Base-by-base conservation (phyloP, 2,797 vertebrate species). In the Gephyroberyx darwinii region DNA sequence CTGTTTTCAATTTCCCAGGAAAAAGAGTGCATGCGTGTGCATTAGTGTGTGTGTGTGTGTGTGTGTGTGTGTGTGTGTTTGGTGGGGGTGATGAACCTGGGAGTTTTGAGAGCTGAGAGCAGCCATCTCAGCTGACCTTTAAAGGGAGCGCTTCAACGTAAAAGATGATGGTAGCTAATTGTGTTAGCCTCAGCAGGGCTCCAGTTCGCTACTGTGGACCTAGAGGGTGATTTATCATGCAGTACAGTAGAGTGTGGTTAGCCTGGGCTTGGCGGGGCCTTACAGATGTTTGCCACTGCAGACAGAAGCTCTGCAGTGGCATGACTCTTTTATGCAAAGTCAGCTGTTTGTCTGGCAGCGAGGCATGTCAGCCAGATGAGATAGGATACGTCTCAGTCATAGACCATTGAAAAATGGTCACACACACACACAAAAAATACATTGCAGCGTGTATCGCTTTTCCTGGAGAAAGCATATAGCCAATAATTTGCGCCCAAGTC, bases 1-100 rank as follows among this genome's bases (percentile, higher is more conserved):
- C 94, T 94, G 94, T 90, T 93, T 94, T 92, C 83, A 92, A 92
- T 94, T 92, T 94, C 88, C 84, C 86, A 54, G 69, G 75, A 84
- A 82, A 84, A 70, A 84, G 62, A 56, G 71, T 57, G 62, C 14
- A n/a, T 43, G 37, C 31, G 31, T 33, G 37, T 54, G 58, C 22
- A 22, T 35, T 51, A 48, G 19, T 39, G 75, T 1, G 8, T 31
- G 69, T 33, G 55, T 33, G 54, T 47, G 47, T 35, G 71, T 35
- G 59, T 14, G 68, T 41, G 56, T 20, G 43, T 61, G 35, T 6
- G 43, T 53, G 37, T 57, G 77, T 77, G 74, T 77, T 83, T 75
- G 77, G 66, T 59, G 59, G 53, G 73, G 83, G 76, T 65, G 79
- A 81, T 73, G 85, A 82, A 88, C 85, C 81, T 65, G 58, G 59